These are phyloP conservation scores for Ellobius talpinus DNA, from an alignment of 2,113 vertebrate genomes.

Conservation along the genomic window DNA sequence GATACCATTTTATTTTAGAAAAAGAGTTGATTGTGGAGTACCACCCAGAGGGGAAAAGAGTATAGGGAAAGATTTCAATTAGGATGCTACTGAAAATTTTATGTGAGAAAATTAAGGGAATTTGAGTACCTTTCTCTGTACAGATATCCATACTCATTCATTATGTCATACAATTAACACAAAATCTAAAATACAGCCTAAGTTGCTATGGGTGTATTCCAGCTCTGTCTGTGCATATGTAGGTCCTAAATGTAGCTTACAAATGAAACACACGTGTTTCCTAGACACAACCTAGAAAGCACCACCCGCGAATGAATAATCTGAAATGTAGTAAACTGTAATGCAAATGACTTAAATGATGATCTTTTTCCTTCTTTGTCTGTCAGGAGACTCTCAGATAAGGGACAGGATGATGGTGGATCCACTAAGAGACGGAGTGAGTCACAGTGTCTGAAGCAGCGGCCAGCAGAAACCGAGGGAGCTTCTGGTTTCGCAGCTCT, in stretches of 20 bases:
- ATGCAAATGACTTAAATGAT: background rate
- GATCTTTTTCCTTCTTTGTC: background rate
- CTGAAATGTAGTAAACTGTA: background rate
- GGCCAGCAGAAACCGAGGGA: background rate
- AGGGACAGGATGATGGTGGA: too few species aligned
- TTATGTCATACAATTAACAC: background rate
- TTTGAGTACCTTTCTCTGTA: background rate
- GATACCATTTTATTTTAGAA: background rate
- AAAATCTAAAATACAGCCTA: background rate
- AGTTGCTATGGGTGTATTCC: background rate
- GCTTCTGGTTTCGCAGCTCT: background rate
- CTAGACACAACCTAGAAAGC: background rate
- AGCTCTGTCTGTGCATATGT: background rate
- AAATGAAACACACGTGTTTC: background rate
- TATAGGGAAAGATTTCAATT: background rate
- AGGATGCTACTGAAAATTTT: background rate
- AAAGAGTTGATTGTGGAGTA: background rate
- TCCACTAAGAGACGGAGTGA: accelerated
- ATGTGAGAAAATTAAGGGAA: background rate
- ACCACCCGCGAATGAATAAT: too few species aligned
- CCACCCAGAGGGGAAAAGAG: background rate
- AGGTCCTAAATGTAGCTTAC: background rate
- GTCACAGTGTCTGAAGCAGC: background rate
- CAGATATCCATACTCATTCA: background rate
- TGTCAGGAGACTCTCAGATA: background rate